Evolutionary conservation across 2,888 invertebrate genomes (phyloP), one percentile per base, ranked within the genome.

Genomic region (Serripes groenlandicus): DNA sequence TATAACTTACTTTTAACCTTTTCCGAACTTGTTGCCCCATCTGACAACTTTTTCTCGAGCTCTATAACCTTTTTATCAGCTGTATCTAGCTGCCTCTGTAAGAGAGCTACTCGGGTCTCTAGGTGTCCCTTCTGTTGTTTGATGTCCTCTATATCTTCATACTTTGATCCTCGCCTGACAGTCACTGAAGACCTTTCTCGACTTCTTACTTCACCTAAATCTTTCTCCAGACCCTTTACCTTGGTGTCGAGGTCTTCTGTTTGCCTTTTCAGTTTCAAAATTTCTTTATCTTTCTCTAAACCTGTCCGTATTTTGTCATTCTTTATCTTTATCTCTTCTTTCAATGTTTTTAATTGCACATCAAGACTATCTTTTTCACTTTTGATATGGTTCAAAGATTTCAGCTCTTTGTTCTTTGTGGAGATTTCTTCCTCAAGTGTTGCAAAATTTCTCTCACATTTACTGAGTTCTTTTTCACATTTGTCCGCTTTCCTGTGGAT

Each of bases 181-280:
- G 66, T 66, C n/a, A 71, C 58, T 7, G 52, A 34, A 23, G 76
- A 52, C 34, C 58, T 72, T 42, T 82, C 83, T 60, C 81, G 85
- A 23, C 73, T 75, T 23, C 74, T 92, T 0, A 32, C 42, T 18
- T 66, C 26, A n/a, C 42, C 42, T 9, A 66, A 42, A 54, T 89
- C 88, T 69, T 86, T 87, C 78, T 93, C 96, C n/a, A 95, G 91
- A 26, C 93, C 94, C 26, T 94, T 94, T 77, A 92, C 81, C 69
- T 91, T 90, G 23, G 89, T 88, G 69, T 92, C 92, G 66, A 91
- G 74, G 94, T 95, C 85, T 94, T 95, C 64, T 88, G 95, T 95
- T 21, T 94, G 94, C 42, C 94, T 92, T 52, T 93, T 87, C 58
- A 94, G 49, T 73, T 78, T 82, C 26, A 69, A 68, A 21, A 84